Evolutionary conservation across 2,113 vertebrate genomes (phyloP).

Genomic region (Sylvietta virens): DNA sequence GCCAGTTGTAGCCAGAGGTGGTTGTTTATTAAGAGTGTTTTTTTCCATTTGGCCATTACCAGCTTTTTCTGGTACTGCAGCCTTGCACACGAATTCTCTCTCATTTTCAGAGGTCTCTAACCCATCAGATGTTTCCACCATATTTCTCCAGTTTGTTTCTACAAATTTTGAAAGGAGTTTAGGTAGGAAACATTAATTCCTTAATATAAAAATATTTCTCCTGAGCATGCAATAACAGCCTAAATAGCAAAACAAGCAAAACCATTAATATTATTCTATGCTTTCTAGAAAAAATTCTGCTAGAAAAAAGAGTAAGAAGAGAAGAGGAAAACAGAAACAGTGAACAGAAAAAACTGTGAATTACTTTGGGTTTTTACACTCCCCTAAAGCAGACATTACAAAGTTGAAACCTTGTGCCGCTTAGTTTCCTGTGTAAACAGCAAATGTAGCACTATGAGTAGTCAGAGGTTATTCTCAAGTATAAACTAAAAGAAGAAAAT

Average conservation of each 20-base stretch:
- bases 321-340: no score
- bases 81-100: conserved; percentile 68
- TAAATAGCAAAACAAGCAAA: neutral
- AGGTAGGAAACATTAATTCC: neutral
- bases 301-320: neutral
- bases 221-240: neutral
- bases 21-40: conserved; percentile 48
- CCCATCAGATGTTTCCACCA: conserved; percentile 92
- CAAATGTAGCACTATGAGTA: neutral
- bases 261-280: neutral
- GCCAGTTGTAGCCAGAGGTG: neutral
- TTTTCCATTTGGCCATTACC: conserved; percentile 20
- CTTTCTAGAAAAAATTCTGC: neutral
- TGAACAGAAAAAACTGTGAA: neutral
- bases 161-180: conserved; percentile 32
- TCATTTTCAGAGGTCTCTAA: conserved; percentile 83
- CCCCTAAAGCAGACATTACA: neutral
- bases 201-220: neutral
- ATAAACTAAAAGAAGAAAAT: neutral
- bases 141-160: conserved; percentile 98
- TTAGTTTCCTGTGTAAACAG: neutral
- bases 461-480: neutral
- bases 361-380: neutral
- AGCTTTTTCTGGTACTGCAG: conserved; percentile 55
- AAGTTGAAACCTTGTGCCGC: neutral